Base-by-base conservation (phyloP, 2,113 vertebrate genomes). In the Passer montanus region DNA sequence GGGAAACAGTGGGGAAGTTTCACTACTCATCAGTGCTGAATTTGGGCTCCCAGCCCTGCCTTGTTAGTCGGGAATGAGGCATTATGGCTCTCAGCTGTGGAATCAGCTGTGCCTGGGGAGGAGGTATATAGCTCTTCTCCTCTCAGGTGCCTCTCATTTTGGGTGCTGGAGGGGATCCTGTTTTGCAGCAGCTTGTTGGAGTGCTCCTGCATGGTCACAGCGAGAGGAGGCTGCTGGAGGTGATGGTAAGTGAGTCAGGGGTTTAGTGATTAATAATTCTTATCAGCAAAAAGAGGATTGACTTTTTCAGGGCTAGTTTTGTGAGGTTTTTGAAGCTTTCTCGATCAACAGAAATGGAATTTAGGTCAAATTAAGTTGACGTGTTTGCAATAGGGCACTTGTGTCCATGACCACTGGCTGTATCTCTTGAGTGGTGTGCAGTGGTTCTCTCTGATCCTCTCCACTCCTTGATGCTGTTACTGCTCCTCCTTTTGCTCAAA, bases 131-230 rank as follows among this genome's bases (percentile, higher is more conserved):
- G 33, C 22, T 49, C 15, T 37, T 64, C 28, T 56, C 5, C 26
- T 67, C 12, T 1, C 3, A 16, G 11, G 7, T 67, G 14, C 2
- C 1, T 27, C 33, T 0, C 0, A 1, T 53, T 2, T 5, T 43
- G 35, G 13, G 3, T 62, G 35, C 6, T 55, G 26, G 39, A 39
- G 18, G 35, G 11, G 6, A 3, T 50, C 0, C 1, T 70, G 33
- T 4, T 66, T 15, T 63, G 9, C 0, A 56, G 0, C 3, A 31
- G 53, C 3, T 68, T 68, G 6, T 52, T 59, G 11, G 11, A 8
- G 31, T 41, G 11, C 13, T 79, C 8, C 35, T 92, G 27, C 7
- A 15, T 16, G 24, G 2, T 66, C 23, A 8, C 1, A 10, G n/a
- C 0, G 0, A 41, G 41, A 13, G 10, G 11, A 20, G 35, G 18